Conservation (phyloP, 2,888 invertebrate species). For the Tineola bisselliella region DNA sequence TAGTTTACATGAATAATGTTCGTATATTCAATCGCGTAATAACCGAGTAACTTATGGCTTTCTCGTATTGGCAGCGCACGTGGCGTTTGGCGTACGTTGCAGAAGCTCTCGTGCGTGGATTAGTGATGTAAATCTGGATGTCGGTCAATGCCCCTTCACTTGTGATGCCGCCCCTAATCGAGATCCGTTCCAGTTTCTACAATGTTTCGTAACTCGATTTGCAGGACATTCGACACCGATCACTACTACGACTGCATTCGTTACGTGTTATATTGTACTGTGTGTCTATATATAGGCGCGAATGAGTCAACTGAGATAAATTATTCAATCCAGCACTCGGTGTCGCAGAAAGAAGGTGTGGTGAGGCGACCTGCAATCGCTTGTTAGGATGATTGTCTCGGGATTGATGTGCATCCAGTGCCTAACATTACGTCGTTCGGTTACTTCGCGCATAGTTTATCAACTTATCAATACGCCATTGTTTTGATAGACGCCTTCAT, state of each 20-base stretch:
- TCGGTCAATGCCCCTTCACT: slow-evolving; percentile 59
- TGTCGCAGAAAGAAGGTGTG: slow-evolving; percentile 4
- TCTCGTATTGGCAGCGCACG: slow-evolving; percentile 4
- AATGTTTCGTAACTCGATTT: slow-evolving; percentile 40
- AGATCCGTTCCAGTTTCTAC: slow-evolving; percentile 29
- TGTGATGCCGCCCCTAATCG: slow-evolving; percentile 50
- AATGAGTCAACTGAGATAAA: slow-evolving; percentile 9
- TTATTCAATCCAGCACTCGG: slow-evolving; percentile 7
- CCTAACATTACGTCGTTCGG: not conserved
- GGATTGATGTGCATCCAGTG: slow-evolving; percentile 22
- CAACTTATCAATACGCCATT: slow-evolving; percentile 68
- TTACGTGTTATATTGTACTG: slow-evolving; percentile 26
- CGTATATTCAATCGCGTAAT: not conserved
- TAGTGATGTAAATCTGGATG: slow-evolving; percentile 61
- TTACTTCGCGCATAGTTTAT: slow-evolving; percentile 37
- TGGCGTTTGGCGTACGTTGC: slow-evolving; percentile 32
- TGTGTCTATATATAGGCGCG: not conserved
- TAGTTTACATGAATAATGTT: not conserved
- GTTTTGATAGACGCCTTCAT: slow-evolving; percentile 62
- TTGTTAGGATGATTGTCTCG: slow-evolving; percentile 12
- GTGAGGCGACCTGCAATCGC: slow-evolving; percentile 8
- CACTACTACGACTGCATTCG: not conserved
- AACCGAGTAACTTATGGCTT: not conserved
- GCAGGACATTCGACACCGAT: slow-evolving; percentile 28
- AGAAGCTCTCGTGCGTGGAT: slow-evolving; percentile 57